Evolutionary conservation across 2,888 invertebrate genomes (phyloP).

Genomic region (Mesorhabditis sp.): DNA sequence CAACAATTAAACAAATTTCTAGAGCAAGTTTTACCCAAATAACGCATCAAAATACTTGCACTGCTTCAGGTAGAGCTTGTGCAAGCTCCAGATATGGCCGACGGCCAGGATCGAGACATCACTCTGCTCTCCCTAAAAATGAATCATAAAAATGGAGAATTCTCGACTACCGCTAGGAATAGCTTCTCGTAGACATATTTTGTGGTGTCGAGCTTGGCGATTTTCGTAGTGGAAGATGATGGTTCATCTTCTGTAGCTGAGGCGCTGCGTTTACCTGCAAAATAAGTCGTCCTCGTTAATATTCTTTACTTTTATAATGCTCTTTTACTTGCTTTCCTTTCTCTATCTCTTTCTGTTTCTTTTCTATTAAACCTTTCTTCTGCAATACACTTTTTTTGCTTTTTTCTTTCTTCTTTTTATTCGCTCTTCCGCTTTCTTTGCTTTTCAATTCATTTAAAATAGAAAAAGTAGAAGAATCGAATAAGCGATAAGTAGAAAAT

Average conservation of each 20-base stretch:
- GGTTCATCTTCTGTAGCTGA: not conserved
- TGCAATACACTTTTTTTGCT: no score
- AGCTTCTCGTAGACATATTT: slow-evolving; percentile 73
- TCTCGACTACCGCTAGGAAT: slow-evolving; percentile 62
- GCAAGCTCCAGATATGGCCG: slow-evolving; percentile 72
- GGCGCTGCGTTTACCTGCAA: not conserved
- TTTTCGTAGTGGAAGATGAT: slow-evolving; percentile 21
- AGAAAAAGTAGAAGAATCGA: no score
- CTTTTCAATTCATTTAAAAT: no score
- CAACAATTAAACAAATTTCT: no score
- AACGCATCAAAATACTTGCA: slow-evolving; percentile 27
- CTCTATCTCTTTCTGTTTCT: no score
- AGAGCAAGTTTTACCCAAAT: not conserved
- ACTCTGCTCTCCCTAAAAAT: slow-evolving; percentile 70
- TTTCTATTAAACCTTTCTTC: no score
- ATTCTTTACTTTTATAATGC: no score
- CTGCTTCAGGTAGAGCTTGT: slow-evolving; percentile 76
- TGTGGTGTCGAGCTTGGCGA: slow-evolving; percentile 67
- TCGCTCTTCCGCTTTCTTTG: no score
- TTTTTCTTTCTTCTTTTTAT: no score
- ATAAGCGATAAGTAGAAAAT: no score
- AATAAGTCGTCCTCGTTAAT: not conserved
- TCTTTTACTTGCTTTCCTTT: no score
- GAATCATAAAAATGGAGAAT: not conserved
- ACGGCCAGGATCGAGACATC: slow-evolving; percentile 73